These are phyloP conservation scores for Cosmia pyralina DNA, from an alignment of 2,888 invertebrate genomes.

Conservation along the genomic window DNA sequence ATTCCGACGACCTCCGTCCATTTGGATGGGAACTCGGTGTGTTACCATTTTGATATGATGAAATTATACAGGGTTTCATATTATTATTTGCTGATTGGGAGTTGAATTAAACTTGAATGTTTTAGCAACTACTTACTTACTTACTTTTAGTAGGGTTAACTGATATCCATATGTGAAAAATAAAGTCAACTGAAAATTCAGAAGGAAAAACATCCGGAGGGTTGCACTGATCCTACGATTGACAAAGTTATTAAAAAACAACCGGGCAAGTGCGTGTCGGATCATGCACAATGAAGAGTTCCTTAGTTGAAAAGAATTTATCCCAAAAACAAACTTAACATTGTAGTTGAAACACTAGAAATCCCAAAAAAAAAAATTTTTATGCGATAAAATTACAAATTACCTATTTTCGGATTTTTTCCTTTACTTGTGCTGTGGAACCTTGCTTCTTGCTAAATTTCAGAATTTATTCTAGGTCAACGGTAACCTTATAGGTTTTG, in stretches of 20 bases:
- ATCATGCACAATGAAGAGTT: too few relatives aligned
- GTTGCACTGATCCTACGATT: neutral
- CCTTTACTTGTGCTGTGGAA: too few relatives aligned
- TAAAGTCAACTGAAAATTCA: neutral
- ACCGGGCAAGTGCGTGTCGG: too few relatives aligned
- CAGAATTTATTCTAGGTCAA: too few relatives aligned
- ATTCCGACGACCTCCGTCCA: slow-evolving; percentile 61
- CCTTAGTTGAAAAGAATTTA: too few relatives aligned
- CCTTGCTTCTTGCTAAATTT: too few relatives aligned
- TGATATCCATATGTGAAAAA: neutral
- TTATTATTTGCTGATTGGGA: slow-evolving; percentile 15
- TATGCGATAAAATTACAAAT: too few relatives aligned
- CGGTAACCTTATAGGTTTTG: too few relatives aligned
- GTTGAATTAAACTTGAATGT: neutral
- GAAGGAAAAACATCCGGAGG: neutral
- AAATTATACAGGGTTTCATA: slow-evolving; percentile 22
- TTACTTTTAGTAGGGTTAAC: neutral
- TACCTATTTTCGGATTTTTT: too few relatives aligned
- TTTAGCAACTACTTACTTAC: neutral
- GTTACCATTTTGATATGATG: slow-evolving; percentile 42
- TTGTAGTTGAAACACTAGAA: too few relatives aligned
- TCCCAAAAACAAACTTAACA: too few relatives aligned
- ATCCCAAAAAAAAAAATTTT: too few relatives aligned
- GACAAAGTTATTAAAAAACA: neutral
- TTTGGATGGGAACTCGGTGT: slow-evolving; percentile 44